Base-by-base conservation (phyloP, 2,888 invertebrate genomes). In the Oxystoma pomonae region DNA sequence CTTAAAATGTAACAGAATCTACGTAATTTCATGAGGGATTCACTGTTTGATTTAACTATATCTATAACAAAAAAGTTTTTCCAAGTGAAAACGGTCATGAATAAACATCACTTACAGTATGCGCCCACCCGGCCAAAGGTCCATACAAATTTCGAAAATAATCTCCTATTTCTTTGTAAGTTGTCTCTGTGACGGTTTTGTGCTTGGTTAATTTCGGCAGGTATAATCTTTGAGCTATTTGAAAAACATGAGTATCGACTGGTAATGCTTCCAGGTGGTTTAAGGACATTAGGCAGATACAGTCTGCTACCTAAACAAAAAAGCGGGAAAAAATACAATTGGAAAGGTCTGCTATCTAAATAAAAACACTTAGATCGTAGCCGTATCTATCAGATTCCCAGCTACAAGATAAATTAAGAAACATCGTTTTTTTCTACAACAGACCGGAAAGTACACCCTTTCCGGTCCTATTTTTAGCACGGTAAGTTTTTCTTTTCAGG, bases 251-350 rank as follows among this genome's bases (percentile, higher is more conserved):
- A 0, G 97, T 97, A 80, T 99, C 98, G 0, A 98, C 91, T 0
- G 98, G 98, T 60, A 99, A 87, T 0, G 96, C 90, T 72, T 90
- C 87, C 58, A 93, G 79, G 76, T 98, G 94, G 62, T 91, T 90
- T 59, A 99, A 78, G 0, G 97, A 96, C 98, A 99, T 98, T 18
- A 99, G 84, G 76, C 95, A 96, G 71, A 99, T 92, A 80, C 98
- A 99, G 80, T 99, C 98, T 0, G 98, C 96, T 17, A 99, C 94
- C 92, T 93, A 73, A 50, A 78, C 77, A n/a, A 68, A 66, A 66
- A 65, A 22, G 57, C 19, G 51, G 3, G n/a, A 16, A 57, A 20
- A n/a, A 9, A 53, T 53, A n/a, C 7, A 53, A 53, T 3, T n/a
- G 16, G 18, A n/a, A n/a, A n/a, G n/a, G n/a, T n/a, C n/a, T n/a